These are phyloP conservation scores for Apodemus agrarius DNA, from an alignment of 2,797 vertebrate genomes.

Conservation along the genomic window DNA sequence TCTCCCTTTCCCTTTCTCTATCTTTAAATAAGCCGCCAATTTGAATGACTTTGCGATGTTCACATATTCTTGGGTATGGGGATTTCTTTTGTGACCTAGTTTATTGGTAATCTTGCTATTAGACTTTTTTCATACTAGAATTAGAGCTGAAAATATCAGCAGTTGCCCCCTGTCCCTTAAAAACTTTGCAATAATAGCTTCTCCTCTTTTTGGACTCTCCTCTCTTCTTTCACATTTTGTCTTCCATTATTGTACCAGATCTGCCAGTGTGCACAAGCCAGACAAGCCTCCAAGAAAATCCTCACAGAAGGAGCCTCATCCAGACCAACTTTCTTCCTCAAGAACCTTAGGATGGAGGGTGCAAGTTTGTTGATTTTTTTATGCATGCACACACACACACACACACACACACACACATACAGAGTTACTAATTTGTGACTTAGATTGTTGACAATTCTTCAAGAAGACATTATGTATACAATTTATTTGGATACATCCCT, in stretches of 20 bases:
- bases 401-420: too few species aligned
- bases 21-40: background rate
- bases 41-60: background rate
- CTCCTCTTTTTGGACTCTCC: background rate
- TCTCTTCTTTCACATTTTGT: background rate
- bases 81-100: background rate
- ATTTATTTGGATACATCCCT: slow-evolving; percentile 13
- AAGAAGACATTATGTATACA: background rate
- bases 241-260: background rate
- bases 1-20: too few species aligned
- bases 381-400: background rate
- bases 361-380: background rate
- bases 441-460: background rate
- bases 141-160: background rate
- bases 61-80: background rate
- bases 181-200: background rate
- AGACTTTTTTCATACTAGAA: background rate
- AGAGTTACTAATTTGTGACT: background rate
- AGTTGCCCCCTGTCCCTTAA: background rate
- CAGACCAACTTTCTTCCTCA: background rate
- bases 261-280: background rate
- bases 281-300: background rate
- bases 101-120: background rate
- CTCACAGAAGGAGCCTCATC: background rate
- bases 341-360: background rate